Conservation (phyloP, 2,113 vertebrate genomes). For the Cariama cristata region DNA sequence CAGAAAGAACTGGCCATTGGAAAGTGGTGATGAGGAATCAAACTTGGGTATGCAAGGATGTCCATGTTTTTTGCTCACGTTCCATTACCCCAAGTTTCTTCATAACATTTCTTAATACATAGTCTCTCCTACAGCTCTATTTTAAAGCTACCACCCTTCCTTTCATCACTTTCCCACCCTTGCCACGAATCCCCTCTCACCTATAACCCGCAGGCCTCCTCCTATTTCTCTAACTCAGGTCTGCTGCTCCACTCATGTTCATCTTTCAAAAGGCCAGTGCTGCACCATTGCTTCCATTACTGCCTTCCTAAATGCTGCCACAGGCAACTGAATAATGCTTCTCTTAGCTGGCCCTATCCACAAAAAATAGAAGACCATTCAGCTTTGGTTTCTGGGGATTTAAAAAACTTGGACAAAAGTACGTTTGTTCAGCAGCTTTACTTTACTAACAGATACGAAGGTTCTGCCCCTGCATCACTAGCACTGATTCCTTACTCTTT, state of each 20-base stretch:
- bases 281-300: background rate
- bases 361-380: background rate
- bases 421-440: conserved; percentile 1
- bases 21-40: background rate
- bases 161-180: background rate
- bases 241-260: background rate
- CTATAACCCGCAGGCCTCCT: background rate
- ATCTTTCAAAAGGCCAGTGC: background rate
- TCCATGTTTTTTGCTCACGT: background rate
- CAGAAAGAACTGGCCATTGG: background rate
- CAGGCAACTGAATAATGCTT: background rate
- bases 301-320: background rate
- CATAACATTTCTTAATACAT: background rate
- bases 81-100: background rate
- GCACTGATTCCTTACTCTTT: background rate
- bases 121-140: background rate
- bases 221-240: background rate
- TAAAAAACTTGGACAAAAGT: background rate
- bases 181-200: background rate
- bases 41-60: background rate
- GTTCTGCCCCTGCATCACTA: background rate
- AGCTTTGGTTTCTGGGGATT: background rate
- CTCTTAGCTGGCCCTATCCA: background rate
- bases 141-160: background rate
- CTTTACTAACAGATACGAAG: background rate